Evolutionary conservation across 2,797 vertebrate genomes (phyloP).

Genomic region (Thaleichthys pacificus): DNA sequence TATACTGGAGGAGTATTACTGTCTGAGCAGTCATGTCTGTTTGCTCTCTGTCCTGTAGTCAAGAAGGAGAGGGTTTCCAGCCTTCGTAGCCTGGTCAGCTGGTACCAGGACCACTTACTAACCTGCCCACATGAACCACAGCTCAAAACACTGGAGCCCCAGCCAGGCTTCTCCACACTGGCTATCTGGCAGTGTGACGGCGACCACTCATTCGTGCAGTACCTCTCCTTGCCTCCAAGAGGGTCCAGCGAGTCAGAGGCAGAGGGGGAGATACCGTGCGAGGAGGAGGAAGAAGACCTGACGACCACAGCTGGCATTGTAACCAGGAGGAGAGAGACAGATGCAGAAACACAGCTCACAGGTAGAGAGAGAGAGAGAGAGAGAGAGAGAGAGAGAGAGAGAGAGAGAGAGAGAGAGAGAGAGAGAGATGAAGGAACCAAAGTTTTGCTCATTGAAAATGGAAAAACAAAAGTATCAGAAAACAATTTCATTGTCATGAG

Average conservation of each 20-base stretch:
- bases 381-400: neutral
- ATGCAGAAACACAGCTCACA: slow-evolving; percentile 41
- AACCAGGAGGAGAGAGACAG: slow-evolving; percentile 39
- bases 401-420: too few species aligned
- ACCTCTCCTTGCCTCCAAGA: slow-evolving; percentile 78
- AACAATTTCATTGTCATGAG: too few species aligned
- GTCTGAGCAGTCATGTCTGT: neutral
- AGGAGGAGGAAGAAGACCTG: slow-evolving; percentile 10
- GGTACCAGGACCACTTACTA: slow-evolving; percentile 87
- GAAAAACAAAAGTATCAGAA: too few species aligned
- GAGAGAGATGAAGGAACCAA: too few species aligned
- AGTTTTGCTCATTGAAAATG: too few species aligned
- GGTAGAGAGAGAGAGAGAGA: slow-evolving; percentile 42
- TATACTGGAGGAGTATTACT: neutral
- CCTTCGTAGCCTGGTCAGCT: slow-evolving; percentile 82
- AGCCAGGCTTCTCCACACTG: slow-evolving; percentile 76
- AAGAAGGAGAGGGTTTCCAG: slow-evolving; percentile 77
- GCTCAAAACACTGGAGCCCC: slow-evolving; percentile 79
- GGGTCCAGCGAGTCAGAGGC: slow-evolving; percentile 77
- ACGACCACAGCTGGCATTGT: neutral
- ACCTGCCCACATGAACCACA: slow-evolving; percentile 86
- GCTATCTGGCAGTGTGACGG: slow-evolving; percentile 88
- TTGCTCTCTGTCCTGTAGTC: slow-evolving; percentile 47
- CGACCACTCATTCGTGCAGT: slow-evolving; percentile 86
- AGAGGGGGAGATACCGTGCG: slow-evolving; percentile 58